These are phyloP conservation scores for Calameuta idolon DNA, from an alignment of 2,888 invertebrate species.

Conservation along the genomic window DNA sequence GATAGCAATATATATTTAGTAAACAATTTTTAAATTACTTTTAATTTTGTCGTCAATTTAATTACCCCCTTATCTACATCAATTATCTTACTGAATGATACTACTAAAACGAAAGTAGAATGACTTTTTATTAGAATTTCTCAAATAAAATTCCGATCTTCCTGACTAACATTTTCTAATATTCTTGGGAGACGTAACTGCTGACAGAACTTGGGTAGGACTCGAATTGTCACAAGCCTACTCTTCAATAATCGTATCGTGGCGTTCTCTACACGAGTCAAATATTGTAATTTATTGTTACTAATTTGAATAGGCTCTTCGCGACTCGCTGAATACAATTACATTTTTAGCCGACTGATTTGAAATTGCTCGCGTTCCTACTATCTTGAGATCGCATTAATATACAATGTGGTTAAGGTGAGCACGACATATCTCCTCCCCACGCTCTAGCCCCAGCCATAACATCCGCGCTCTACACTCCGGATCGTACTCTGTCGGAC, in stretches of 20 bases:
- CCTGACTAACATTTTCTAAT: not conserved
- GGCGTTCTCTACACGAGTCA: not conserved
- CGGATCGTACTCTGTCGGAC: constrained; percentile 38
- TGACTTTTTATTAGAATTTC: not conserved
- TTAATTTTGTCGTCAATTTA: no score
- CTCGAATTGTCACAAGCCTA: not conserved
- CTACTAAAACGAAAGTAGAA: not conserved
- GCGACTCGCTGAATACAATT: not conserved
- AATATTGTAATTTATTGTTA: not conserved
- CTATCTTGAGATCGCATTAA: constrained; percentile 33
- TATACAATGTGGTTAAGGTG: constrained; percentile 33
- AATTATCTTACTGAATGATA: not conserved
- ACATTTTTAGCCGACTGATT: not conserved
- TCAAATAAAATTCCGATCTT: not conserved
- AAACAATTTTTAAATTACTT: no score
- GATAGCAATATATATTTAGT: no score
- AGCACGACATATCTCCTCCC: constrained; percentile 9
- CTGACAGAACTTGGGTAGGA: not conserved
- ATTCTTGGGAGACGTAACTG: not conserved
- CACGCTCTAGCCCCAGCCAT: not conserved
- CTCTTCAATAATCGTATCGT: not conserved
- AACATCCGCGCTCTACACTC: not conserved
- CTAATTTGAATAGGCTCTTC: not conserved
- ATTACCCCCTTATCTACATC: not conserved
- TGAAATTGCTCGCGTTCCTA: not conserved